phyloP scores from a whole-genome alignment of 2,113 vertebrate genomes.

The Malurus elegans region DNA sequence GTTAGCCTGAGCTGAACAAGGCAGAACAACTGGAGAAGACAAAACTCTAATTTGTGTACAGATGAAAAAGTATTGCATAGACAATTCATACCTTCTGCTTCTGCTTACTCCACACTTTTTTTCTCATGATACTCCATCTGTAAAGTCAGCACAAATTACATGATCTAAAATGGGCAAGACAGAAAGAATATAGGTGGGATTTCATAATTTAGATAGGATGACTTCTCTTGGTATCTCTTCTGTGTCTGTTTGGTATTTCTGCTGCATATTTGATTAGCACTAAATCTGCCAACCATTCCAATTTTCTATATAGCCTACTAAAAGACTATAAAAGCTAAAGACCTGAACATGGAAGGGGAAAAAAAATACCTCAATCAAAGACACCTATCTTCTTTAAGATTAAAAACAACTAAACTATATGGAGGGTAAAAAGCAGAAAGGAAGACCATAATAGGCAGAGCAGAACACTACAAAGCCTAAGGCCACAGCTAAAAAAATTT shows the following conservation, averaged over 20 bases:
- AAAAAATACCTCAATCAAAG: not conserved
- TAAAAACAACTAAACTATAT: not conserved
- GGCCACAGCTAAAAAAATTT: not conserved
- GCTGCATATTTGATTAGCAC: not conserved
- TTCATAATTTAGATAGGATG: not conserved
- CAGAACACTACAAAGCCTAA: not conserved
- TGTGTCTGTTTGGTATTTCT: not conserved
- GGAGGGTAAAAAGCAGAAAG: not conserved
- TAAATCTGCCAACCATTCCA: not conserved
- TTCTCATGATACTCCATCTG: not conserved
- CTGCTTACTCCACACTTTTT: not conserved
- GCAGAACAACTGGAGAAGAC: not conserved
- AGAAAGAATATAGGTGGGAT: not conserved
- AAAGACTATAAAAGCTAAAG: not conserved
- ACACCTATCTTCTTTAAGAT: not conserved
- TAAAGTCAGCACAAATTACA: not conserved
- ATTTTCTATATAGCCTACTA: not conserved
- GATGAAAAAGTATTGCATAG: not conserved
- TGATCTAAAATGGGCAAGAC: not conserved
- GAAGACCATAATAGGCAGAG: rapidly evolving
- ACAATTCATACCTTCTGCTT: not conserved
- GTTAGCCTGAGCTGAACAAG: not conserved
- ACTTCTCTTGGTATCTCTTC: not conserved
- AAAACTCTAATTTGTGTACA: not conserved
- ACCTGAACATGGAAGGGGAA: not conserved